These are phyloP conservation scores for Tigriopus japonicus DNA, from an alignment of 1,140 invertebrate genomes.

Conservation along the genomic window DNA sequence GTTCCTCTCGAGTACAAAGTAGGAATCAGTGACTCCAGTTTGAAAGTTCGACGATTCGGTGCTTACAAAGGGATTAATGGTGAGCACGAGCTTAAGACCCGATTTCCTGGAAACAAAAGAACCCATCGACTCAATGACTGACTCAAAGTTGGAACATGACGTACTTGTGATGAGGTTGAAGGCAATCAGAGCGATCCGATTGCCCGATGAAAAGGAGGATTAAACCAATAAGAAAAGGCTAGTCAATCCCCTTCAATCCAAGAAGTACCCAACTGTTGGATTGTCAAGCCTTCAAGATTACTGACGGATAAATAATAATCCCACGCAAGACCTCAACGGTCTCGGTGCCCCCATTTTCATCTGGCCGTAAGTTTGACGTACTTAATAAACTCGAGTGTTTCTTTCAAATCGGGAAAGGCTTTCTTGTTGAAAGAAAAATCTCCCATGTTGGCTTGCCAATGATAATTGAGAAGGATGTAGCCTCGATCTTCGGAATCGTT, in stretches of 20 bases:
- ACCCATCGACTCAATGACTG: neutral
- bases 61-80: conserved; percentile 13
- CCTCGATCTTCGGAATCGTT: conserved; percentile 1
- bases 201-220: too few species aligned
- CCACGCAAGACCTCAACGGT: too few species aligned
- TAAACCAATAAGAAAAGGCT: too few species aligned
- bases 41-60: conserved; percentile 9
- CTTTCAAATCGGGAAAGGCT: conserved; percentile 3
- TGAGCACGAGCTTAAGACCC: conserved; percentile 8
- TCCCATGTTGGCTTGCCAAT: conserved; percentile 14
- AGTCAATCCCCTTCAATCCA: too few species aligned
- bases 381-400: conserved; percentile 7
- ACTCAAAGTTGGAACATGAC: too few species aligned
- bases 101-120: neutral
- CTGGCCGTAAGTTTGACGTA: neutral
- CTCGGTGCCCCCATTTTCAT: neutral
- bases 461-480: conserved; percentile 7
- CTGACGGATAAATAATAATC: too few species aligned
- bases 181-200: too few species aligned
- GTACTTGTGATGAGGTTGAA: too few species aligned
- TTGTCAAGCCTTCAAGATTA: too few species aligned
- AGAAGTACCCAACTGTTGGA: too few species aligned
- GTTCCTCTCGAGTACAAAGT: conserved; percentile 13
- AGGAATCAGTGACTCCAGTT: conserved; percentile 1
- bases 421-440: conserved; percentile 4